phyloP scores from a whole-genome alignment of 2,888 invertebrate species.

The Polydrusus cervinus region DNA sequence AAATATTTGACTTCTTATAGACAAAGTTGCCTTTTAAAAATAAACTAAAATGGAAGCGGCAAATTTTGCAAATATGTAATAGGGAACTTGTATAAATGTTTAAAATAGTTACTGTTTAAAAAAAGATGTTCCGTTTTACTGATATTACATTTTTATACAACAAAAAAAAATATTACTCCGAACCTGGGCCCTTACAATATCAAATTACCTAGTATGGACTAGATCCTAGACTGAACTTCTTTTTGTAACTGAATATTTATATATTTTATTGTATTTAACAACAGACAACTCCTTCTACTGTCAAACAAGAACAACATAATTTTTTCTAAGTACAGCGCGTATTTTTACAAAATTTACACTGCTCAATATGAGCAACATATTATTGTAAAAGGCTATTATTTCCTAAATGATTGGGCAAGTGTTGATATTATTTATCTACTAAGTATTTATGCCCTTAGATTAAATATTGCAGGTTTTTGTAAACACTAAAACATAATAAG shows the following conservation, averaged over 20 bases:
- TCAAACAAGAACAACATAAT: slow-evolving; percentile 46
- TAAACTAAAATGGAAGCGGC: too few relatives aligned
- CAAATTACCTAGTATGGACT: background rate
- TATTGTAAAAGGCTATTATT: slow-evolving; percentile 35
- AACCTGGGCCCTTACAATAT: background rate
- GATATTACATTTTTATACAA: background rate
- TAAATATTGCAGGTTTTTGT: slow-evolving; percentile 22
- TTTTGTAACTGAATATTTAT: slow-evolving; percentile 33
- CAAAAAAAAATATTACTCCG: background rate
- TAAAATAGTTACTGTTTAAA: too few relatives aligned
- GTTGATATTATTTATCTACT: slow-evolving; percentile 9
- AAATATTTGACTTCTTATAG: too few relatives aligned
- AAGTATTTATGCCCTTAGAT: slow-evolving; percentile 19
- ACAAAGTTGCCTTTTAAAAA: too few relatives aligned
- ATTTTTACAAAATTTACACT: slow-evolving; percentile 51
- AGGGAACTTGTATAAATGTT: too few relatives aligned
- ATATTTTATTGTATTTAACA: slow-evolving; percentile 33
- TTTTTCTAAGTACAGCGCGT: slow-evolving; percentile 34
- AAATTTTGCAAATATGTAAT: too few relatives aligned
- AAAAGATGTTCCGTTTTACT: background rate
- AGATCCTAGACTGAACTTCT: background rate
- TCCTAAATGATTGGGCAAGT: slow-evolving; percentile 25
- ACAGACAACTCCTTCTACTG: slow-evolving; percentile 44
- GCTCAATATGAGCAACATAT: slow-evolving; percentile 52
- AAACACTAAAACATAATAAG: background rate